Evolutionary conservation across 1,140 invertebrate species (phyloP).

Genomic region (Plodia interpunctella): DNA sequence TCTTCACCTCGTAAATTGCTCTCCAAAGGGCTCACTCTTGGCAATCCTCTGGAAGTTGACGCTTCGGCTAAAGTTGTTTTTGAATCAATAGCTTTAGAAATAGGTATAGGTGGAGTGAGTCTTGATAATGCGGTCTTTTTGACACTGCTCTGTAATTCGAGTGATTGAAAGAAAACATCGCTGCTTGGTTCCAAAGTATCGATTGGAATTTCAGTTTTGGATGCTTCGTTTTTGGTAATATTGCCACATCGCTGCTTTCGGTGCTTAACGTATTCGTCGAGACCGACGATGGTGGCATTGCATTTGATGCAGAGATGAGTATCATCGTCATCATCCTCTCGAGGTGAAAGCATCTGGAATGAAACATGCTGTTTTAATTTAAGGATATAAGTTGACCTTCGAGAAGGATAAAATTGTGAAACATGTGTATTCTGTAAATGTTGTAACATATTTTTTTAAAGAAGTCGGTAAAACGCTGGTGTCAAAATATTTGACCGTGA

Average conservation of each 20-base stretch:
- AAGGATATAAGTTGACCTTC: too few species aligned
- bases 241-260: constrained; percentile 82
- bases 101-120: constrained; percentile 54
- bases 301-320: constrained; percentile 92
- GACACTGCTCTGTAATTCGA: constrained; percentile 88
- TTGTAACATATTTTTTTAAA: too few species aligned
- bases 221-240: constrained; percentile 41
- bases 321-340: constrained; percentile 84
- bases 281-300: constrained; percentile 85
- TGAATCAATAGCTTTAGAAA: constrained; percentile 66
- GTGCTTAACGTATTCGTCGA: constrained; percentile 90
- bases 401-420: too few species aligned
- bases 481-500: constrained; percentile 1
- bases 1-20: constrained; percentile 72
- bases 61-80: constrained; percentile 44
- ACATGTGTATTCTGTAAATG: too few species aligned
- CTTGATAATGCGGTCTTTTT: constrained; percentile 75
- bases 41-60: constrained; percentile 51
- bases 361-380: constrained; percentile 11
- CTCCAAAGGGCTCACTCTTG: constrained; percentile 64
- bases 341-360: constrained; percentile 63
- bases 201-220: constrained; percentile 52
- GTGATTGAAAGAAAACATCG: constrained; percentile 90
- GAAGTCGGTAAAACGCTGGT: background rate
- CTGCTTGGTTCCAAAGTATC: constrained; percentile 74